These are phyloP conservation scores for Wasmannia auropunctata DNA, from an alignment of 1,140 invertebrate genomes.

Conservation along the genomic window DNA sequence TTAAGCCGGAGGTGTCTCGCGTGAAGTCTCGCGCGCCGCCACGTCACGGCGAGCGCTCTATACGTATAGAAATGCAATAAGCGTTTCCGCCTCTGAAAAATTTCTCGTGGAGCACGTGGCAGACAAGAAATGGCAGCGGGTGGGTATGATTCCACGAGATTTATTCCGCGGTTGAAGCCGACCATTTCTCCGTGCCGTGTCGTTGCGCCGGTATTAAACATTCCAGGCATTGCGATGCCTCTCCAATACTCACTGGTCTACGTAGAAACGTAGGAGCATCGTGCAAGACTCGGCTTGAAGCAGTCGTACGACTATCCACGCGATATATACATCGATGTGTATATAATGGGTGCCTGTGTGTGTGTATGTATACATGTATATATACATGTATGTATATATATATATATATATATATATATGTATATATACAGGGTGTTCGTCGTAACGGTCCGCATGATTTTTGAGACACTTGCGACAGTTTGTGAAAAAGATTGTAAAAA, in stretches of 20 bases:
- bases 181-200: conserved; percentile 78
- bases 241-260: conserved; percentile 59
- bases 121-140: conserved; percentile 68
- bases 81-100: conserved; percentile 65
- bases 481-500: neutral
- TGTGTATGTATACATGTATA: neutral
- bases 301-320: conserved; percentile 2
- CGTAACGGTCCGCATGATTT: neutral
- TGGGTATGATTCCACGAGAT: conserved; percentile 73
- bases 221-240: conserved; percentile 80
- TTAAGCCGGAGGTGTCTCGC: neutral
- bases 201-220: conserved; percentile 82
- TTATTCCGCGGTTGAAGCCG: conserved; percentile 78
- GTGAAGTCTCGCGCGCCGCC: neutral
- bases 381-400: neutral
- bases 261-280: conserved; percentile 33
- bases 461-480: neutral
- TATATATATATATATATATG: neutral
- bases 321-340: neutral
- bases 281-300: conserved; percentile 43
- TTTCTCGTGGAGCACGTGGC: conserved; percentile 59
- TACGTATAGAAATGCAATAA: conserved; percentile 68
- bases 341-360: neutral
- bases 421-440: neutral
- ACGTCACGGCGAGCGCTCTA: conserved; percentile 1